Evolutionary conservation across 2,797 vertebrate species (phyloP), one percentile per base, ranked within the genome.

Genomic region (Phrynocephalus vlangalii): DNA sequence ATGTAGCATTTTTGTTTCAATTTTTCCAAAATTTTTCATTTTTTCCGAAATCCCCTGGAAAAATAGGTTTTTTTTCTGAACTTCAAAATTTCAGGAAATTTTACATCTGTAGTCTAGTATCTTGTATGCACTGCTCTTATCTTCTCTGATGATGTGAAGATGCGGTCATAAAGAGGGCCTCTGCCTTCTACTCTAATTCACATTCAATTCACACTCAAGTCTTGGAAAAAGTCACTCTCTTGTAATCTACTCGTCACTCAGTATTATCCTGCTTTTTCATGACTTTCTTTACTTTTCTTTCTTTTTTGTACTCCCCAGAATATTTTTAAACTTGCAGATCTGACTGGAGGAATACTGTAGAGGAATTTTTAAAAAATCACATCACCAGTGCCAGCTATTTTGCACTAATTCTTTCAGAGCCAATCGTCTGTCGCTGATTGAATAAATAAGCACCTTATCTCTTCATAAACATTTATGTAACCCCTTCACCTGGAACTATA

Each of bases 401-500:
- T 96, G 93, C 95, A 96, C 95, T 96, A 95, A 96, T 97, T 96
- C 95, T 95, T 97, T 97, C 94, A 95, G 96, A 97, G 97, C 95
- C 94, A 96, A 97, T 96, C 94, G 96, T 97, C 97, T 97, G 97
- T 97, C 97, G 97, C 96, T 97, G 97, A 96, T 97, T 98, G 96
- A 97, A 98, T 98, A 98, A 98, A 98, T 98, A 98, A 97, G 97
- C 97, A 98, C 97, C 98, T 99, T 99, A 99, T 99, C 98, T 97
- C 97, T 98, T 97, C 98, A 98, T 98, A 98, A 99, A 99, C 98
- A 99, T 99, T 99, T 99, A 98, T 98, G 98, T 99, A 99, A 99
- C 98, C 98, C 97, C 98, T 97, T 97, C 97, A 97, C 96, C 95
- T 95, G 95, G 94, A 94, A 96, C 96, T 97, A 96, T 97, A 96